Conservation (phyloP, 2,888 invertebrate species). For the Unio delphinus region DNA sequence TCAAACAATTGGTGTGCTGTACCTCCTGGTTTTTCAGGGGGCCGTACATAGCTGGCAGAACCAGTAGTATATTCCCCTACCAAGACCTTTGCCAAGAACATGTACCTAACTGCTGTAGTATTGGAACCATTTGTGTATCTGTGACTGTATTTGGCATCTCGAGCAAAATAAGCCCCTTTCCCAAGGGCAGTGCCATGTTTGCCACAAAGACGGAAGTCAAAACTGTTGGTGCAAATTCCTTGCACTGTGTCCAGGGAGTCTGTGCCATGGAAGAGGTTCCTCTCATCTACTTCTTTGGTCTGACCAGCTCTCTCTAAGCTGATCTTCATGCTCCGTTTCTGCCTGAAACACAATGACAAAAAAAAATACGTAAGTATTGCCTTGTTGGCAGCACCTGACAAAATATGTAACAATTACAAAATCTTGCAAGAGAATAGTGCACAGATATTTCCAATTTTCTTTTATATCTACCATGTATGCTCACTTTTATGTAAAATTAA, state of each 20-base stretch:
- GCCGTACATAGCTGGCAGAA: slow-evolving; percentile 20
- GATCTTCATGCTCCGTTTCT: no score
- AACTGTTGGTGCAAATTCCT: slow-evolving; percentile 49
- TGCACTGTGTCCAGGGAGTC: slow-evolving; percentile 35
- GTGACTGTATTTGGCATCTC: slow-evolving; percentile 40
- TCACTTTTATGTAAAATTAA: no score
- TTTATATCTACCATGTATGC: no score
- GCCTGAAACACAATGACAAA: no score
- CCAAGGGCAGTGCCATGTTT: slow-evolving; percentile 54
- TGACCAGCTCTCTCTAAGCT: no score
- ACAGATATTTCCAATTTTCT: no score
- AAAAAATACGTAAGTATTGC: no score
- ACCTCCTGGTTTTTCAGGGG: slow-evolving; percentile 36
- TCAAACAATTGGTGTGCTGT: slow-evolving; percentile 43
- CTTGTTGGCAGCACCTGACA: no score
- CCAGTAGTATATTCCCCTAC: slow-evolving; percentile 53
- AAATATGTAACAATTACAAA: no score
- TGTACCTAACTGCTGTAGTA: slow-evolving; percentile 19
- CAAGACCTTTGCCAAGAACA: slow-evolving; percentile 53
- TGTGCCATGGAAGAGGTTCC: slow-evolving; percentile 52
- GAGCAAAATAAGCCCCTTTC: slow-evolving; percentile 51
- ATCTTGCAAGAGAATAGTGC: no score
- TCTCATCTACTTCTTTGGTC: no score
- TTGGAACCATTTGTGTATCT: slow-evolving; percentile 21
- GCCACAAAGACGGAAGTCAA: slow-evolving; percentile 50